Base-by-base conservation (phyloP, 2,888 invertebrate genomes). In the Ephialtes manifestator region DNA sequence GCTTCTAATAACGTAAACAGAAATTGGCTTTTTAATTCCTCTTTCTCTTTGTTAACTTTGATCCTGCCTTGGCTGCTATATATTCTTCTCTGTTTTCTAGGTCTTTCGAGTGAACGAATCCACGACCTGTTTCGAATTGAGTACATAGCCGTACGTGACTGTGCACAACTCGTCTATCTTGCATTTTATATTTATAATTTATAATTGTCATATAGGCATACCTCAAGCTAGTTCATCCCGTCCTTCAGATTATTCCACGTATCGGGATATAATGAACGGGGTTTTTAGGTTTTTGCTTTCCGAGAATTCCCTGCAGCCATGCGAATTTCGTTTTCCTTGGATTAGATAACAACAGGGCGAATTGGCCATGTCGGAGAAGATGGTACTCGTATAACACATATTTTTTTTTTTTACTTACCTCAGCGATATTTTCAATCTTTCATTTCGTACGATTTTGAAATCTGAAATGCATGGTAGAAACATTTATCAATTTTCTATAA, bases 91-190 rank as follows among this genome's bases (percentile, higher is more conserved):
- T 8, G 11, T 35, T 58, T 58, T 39, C 63, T 51, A 46, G 51
- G 20, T 43, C 31, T 74, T 60, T 76, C 46, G 53, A 67, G 43
- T 31, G 53, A 81, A 81, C 51, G 67, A 53, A 39, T 46, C 46
- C 43, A 48, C 67, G 46, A 58, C 74, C 63, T 67, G 35, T 15
- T 46, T 55, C 10, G 15, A 46, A 77, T 77, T 55, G 43, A 77
- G 67, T 31, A 28, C 60, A 72, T 8, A 39, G 20, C 48, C 31
- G 31, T 46, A 74, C 74, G 74, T 60, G 74, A 28, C 74, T 18
- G 18, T 18, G 74, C 60, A 60, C 39, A 74, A n/a, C 18, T 31
- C 39, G n/a, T 18, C 28, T 46, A 43, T 11, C 74, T 46, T 13
- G 60, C 11, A n/a, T 24, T 60, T 46, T 43, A 46, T n/a, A n/a